Percentiles rank a stretch among this genome's conserved stretches.
Evolutionary conservation across 2,113 vertebrate species (phyloP).

Genomic region (Periophthalmus modestus): DNA sequence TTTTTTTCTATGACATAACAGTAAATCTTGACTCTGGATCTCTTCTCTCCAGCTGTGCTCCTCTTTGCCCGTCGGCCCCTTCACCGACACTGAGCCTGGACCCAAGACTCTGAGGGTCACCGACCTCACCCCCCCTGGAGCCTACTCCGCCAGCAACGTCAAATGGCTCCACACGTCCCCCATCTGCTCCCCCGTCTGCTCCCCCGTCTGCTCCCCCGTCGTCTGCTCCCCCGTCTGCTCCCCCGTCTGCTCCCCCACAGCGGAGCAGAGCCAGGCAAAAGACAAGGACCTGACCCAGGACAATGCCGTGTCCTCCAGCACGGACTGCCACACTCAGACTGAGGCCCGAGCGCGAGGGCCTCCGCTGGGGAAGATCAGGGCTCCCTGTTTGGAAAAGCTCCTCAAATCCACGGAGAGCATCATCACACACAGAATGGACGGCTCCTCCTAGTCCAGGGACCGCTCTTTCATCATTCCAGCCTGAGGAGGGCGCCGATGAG

Average conservation of each 20-base stretch:
- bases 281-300: slow-evolving; percentile 76
- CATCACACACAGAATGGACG: slow-evolving; percentile 70
- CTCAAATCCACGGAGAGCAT: slow-evolving; percentile 82
- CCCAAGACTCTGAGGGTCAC: slow-evolving; percentile 66
- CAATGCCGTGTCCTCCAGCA: slow-evolving; percentile 80
- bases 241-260: slow-evolving; percentile 74
- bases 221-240: too few relatives aligned
- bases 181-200: slow-evolving; percentile 76
- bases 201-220: too few relatives aligned
- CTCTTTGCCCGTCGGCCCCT: slow-evolving; percentile 36
- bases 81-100: slow-evolving; percentile 37
- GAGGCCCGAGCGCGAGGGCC: slow-evolving; percentile 59
- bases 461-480: slow-evolving; percentile 70
- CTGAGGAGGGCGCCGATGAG: slow-evolving; percentile 62
- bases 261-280: slow-evolving; percentile 66
- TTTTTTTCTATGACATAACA: too few relatives aligned
- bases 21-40: too few relatives aligned
- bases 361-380: slow-evolving; percentile 76
- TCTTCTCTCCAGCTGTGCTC: slow-evolving; percentile 49
- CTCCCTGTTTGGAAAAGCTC: slow-evolving; percentile 80
- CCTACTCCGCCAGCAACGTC: slow-evolving; percentile 74
- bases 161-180: slow-evolving; percentile 82
- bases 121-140: slow-evolving; percentile 68
- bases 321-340: slow-evolving; percentile 63
- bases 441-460: slow-evolving; percentile 71